Base-by-base conservation (phyloP, 2,113 vertebrate species). In the Tinamus guttatus region DNA sequence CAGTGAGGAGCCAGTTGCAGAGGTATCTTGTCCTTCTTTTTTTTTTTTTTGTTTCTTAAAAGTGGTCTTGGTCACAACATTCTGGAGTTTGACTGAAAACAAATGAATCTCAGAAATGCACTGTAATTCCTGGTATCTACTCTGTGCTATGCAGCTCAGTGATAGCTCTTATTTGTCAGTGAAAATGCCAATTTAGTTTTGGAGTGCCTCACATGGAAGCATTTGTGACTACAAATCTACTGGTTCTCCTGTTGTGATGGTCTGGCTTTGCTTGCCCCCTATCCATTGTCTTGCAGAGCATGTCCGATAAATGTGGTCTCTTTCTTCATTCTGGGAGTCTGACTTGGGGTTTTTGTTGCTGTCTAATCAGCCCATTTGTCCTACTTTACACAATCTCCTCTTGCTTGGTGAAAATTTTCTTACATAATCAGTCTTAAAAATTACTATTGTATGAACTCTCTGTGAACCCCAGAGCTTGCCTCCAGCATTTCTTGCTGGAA, bases 351-450 rank as follows among this genome's bases (percentile, higher is more conserved):
- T 94, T 90, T 87, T 56, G 38, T 36, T 67, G 49, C 38, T 93
- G 41, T 51, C 41, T 85, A 73, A 62, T 40, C 12, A 69, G 40
- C 11, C 4, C 36, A 81, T 90, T 89, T 91, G 12, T 81, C 80
- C 69, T 65, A 14, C 80, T 90, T 74, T 83, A 85, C 17, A 74
- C 43, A 88, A 65, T 4, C 4, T 85, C 63, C 62, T 88, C 64
- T 78, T 90, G 40, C 36, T 89, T 5, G 0, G 74, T 78, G 19
- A 24, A 91, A 89, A 91, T 84, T 89, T 75, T 77, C 69, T 91
- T 87, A 86, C 69, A 84, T 40, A 89, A 81, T 67, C 84, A 63
- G 16, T 90, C 73, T 94, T 95, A 67, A 40, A 83, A 94, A 92
- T 54, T 15, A 38, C 70, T 81, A 45, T 81, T 81, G 56, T 84